Base-by-base conservation (phyloP, 2,113 vertebrate species). In the Archocentrus centrarchus region DNA sequence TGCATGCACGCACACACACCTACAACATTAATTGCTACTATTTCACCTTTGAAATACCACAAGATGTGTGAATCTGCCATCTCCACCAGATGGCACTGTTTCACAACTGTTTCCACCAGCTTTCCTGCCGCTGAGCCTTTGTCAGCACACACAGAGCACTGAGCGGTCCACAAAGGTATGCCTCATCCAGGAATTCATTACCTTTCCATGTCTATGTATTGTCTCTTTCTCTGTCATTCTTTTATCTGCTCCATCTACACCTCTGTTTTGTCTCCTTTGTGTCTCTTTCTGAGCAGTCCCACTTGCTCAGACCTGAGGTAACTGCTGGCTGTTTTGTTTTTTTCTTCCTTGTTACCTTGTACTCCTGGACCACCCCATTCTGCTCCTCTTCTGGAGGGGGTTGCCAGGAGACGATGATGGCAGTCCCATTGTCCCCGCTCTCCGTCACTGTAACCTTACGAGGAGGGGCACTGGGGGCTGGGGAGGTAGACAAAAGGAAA, bases 321-420 rank as follows among this genome's bases (percentile, higher is more conserved):
- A 39, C 14, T 64, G 50, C 41, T 64, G 3, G 30, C 32, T 41
- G 2, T 35, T n/a, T 73, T 15, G 14, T 6, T 5, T 61, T n/a
- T 59, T 39, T 22, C 18, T 47, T 59, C 68, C 57, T 24, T 57
- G 75, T 94, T 96, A 99, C 98, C 98, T 98, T 99, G 39, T 99
- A 99, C 76, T 99, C 98, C 77, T 98, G 98, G 83, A 99, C 97
- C 95, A 98, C 96, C 70, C 98, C 98, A 59, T 99, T 99, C 58
- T 96, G 97, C 63, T 97, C 97, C 70, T 97, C 98, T 89, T 98
- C 97, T 4, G 97, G 98, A 79, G 98, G 98, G 1, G 98, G 97
- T 95, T 98, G 97, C 98, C 98, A 99, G 84, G 97, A 97, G 80
- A 99, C 97, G 84, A 98, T 94, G 90, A 99, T 96, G 61, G 97